Evolutionary conservation across 2,888 invertebrate species (phyloP).

Genomic region (Malachius bipustulatus): DNA sequence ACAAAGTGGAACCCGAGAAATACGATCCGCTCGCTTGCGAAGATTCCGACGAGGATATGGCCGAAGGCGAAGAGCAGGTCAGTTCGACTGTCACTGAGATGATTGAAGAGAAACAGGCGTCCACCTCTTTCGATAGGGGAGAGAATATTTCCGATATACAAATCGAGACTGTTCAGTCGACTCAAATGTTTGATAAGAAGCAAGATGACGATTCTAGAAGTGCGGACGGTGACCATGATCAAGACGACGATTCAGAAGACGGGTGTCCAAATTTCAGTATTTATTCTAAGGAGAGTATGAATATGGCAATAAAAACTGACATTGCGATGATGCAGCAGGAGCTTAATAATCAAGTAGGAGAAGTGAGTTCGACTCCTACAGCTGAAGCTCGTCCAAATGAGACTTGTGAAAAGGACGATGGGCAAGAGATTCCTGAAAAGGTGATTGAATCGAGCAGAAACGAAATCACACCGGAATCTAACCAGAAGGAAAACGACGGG

Average conservation of each 20-base stretch:
- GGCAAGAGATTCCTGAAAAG: not conserved
- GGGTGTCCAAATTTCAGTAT: constrained; percentile 79
- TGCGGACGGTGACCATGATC: constrained; percentile 32
- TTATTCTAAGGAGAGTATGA: constrained; percentile 70
- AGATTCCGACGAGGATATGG: not conserved
- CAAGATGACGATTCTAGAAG: constrained; percentile 18
- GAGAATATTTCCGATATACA: constrained; percentile 23
- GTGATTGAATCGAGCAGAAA: not conserved
- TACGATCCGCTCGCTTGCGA: not conserved
- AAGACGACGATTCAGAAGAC: constrained; percentile 47
- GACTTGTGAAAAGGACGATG: not conserved
- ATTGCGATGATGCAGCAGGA: constrained; percentile 19
- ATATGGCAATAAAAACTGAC: constrained; percentile 49
- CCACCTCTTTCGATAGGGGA: not conserved
- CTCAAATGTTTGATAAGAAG: constrained; percentile 17
- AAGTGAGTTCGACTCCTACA: constrained; percentile 13
- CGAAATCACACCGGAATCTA: too few species aligned
- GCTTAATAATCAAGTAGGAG: constrained; percentile 19
- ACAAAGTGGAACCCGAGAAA: constrained; percentile 24
- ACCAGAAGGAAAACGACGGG: constrained; percentile 1
- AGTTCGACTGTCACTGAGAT: constrained; percentile 9
- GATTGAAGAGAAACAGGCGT: constrained; percentile 6
- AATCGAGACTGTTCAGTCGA: constrained; percentile 27
- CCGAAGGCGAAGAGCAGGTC: not conserved
- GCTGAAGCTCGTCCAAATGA: not conserved